Conservation (phyloP, 2,888 invertebrate species). For the Ceramica pisi region DNA sequence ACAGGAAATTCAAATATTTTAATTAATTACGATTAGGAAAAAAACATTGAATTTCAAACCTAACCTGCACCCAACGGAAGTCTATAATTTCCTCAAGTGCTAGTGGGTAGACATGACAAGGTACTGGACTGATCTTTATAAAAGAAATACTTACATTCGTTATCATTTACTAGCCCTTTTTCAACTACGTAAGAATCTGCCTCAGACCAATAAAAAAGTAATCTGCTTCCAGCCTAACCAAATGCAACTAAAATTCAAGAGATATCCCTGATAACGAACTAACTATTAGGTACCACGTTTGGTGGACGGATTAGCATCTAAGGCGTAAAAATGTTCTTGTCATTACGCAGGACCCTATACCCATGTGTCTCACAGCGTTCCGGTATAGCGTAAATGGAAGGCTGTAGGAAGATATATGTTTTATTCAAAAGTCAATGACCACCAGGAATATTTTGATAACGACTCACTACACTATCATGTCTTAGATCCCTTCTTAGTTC, state of each 20-base stretch:
- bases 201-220: too few relatives aligned
- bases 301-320: background rate
- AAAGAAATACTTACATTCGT: conserved; percentile 13
- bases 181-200: background rate
- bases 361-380: too few relatives aligned
- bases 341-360: too few relatives aligned
- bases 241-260: background rate
- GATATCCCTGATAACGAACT: background rate
- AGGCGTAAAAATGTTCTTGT: background rate
- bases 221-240: background rate
- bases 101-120: conserved; percentile 16
- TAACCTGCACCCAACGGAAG: background rate
- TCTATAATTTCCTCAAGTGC: background rate
- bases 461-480: too few relatives aligned
- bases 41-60: background rate
- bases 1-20: conserved; percentile 2
- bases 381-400: too few relatives aligned
- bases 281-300: background rate
- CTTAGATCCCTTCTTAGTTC: background rate
- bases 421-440: too few relatives aligned
- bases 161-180: background rate
- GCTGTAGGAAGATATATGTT: too few relatives aligned
- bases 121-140: conserved; percentile 2
- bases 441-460: too few relatives aligned
- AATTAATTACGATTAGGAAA: background rate